phyloP scores from a whole-genome alignment of 1,140 invertebrate genomes.

The Anagrus nilaparvatae region DNA sequence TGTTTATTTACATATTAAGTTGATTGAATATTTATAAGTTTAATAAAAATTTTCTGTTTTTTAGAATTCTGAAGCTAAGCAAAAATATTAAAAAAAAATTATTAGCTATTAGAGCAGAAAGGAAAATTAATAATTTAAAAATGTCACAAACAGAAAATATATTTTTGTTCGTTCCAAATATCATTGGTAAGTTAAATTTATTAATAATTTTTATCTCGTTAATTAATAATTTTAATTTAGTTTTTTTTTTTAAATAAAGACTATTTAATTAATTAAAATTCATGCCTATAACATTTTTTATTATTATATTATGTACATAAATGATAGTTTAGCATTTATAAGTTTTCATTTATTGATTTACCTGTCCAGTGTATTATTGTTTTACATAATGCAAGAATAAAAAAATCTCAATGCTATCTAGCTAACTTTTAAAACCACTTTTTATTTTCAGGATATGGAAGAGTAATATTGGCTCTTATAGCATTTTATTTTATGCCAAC shows the following conservation, averaged over 20 bases:
- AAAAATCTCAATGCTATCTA: not conserved
- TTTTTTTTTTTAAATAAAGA: constrained; percentile 6
- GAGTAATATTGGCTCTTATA: constrained; percentile 82
- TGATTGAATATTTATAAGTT: no score
- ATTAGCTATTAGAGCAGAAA: no score
- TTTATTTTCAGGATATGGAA: constrained; percentile 71
- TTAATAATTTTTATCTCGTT: not conserved
- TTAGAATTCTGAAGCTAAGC: no score
- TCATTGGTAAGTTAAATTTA: constrained; percentile 58
- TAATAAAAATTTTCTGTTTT: no score
- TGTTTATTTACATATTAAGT: no score
- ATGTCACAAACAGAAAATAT: constrained; percentile 58
- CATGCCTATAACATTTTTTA: not conserved
- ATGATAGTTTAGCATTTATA: constrained; percentile 19
- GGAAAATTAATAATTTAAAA: no score
- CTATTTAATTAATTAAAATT: constrained; percentile 14
- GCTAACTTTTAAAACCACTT: constrained; percentile 1
- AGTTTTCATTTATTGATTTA: constrained; percentile 24
- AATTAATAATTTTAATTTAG: constrained; percentile 18
- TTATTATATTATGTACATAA: constrained; percentile 1
- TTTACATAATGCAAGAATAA: no score
- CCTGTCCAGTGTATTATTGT: constrained; percentile 11
- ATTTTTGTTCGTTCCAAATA: constrained; percentile 83
- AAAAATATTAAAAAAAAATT: no score
- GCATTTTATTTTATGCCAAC: constrained; percentile 93